phyloP scores from a whole-genome alignment of 1,140 invertebrate species.

The Luehdorfia chinensis region DNA sequence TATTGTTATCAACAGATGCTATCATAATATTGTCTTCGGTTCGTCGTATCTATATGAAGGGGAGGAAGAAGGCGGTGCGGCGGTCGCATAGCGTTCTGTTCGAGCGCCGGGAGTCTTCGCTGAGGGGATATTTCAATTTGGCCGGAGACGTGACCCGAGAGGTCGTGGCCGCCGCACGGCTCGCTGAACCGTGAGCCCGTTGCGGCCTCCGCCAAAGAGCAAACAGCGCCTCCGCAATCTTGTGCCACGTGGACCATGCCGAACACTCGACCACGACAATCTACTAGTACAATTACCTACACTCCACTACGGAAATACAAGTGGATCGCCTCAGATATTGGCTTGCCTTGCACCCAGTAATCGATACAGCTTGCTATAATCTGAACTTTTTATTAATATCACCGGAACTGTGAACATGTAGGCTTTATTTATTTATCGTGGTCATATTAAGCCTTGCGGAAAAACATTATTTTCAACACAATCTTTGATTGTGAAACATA shows the following conservation, averaged over 20 bases:
- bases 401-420: background rate
- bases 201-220: constrained; percentile 72
- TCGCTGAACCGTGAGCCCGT: constrained; percentile 71
- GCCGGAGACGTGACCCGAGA: constrained; percentile 71
- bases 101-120: constrained; percentile 44
- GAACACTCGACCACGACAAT: constrained; percentile 67
- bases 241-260: constrained; percentile 70
- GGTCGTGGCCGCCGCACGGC: constrained; percentile 60
- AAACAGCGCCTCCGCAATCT: constrained; percentile 74
- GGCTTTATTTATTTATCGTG: no score
- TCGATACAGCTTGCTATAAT: constrained; percentile 11
- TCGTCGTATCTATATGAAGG: constrained; percentile 32
- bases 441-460: no score
- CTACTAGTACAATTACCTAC: constrained; percentile 57
- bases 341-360: constrained; percentile 2
- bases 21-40: constrained; percentile 5
- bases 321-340: constrained; percentile 12
- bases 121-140: constrained; percentile 75
- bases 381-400: background rate
- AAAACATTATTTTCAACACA: no score
- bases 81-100: constrained; percentile 35
- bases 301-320: constrained; percentile 26
- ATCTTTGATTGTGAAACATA: no score
- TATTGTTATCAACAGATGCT: background rate
- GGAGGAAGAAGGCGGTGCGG: constrained; percentile 16